Evolutionary conservation across 2,113 vertebrate species (phyloP).

Genomic region (Siphamia tubifer): DNA sequence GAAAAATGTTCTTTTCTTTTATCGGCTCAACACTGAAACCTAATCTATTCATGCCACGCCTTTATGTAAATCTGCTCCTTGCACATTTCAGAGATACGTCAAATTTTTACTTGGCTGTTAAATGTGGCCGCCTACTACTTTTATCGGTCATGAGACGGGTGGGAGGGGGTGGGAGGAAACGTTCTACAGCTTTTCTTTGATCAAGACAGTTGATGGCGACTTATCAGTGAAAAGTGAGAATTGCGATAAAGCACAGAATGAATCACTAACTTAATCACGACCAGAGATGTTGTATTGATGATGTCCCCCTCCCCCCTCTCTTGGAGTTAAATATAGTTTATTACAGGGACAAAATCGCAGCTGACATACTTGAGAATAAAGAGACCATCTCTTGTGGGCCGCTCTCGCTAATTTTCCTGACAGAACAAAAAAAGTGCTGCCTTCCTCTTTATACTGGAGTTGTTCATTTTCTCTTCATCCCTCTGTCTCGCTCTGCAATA

Average conservation of each 20-base stretch:
- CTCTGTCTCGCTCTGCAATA: neutral
- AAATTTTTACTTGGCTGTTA: slow-evolving; percentile 1
- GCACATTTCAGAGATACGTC: neutral
- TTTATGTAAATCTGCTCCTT: slow-evolving; percentile 11
- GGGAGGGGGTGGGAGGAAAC: neutral
- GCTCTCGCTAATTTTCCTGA: neutral
- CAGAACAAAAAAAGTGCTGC: neutral
- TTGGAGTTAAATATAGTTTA: neutral
- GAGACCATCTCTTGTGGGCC: neutral
- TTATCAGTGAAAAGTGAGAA: neutral
- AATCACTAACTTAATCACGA: neutral
- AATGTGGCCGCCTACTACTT: neutral
- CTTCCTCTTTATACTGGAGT: neutral
- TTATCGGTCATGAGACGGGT: neutral
- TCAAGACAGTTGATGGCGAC: neutral
- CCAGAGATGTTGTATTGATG: neutral
- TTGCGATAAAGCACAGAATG: neutral
- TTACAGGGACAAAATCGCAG: neutral
- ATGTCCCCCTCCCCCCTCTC: neutral
- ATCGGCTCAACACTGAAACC: no score
- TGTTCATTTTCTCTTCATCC: neutral
- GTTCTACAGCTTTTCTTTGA: neutral
- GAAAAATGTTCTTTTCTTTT: no score
- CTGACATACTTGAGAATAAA: slow-evolving; percentile 7
- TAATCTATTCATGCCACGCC: neutral